A percentile compares a stretch with the other conserved stretches of the same genome.
Evolutionary conservation across 1,140 invertebrate genomes (phyloP).

Genomic region (Ctenoplectra terminalis): DNA sequence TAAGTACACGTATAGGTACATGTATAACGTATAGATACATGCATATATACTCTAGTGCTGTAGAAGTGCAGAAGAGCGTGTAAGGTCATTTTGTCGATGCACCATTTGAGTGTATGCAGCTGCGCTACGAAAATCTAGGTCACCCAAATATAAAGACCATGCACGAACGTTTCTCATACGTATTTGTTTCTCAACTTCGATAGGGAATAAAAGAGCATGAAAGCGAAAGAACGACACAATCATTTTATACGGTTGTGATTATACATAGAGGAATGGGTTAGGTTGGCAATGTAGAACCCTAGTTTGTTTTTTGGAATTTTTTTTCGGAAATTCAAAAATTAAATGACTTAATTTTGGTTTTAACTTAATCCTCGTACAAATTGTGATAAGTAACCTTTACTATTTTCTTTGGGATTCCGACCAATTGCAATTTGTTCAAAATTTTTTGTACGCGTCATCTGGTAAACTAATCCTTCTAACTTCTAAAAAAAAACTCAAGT

Average conservation of each 20-base stretch:
- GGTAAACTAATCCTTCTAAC: too few relatives aligned
- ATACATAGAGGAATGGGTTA: too few relatives aligned
- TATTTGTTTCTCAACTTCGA: slow-evolving; percentile 24
- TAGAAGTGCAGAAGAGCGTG: slow-evolving; percentile 12
- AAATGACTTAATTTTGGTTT: too few relatives aligned
- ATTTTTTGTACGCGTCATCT: too few relatives aligned
- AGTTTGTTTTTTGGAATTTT: too few relatives aligned
- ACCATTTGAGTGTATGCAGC: slow-evolving; percentile 18
- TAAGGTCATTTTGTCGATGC: slow-evolving; percentile 11
- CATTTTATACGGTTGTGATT: neutral
- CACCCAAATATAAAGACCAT: slow-evolving; percentile 50
- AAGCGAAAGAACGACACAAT: neutral
- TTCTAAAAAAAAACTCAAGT: too few relatives aligned
- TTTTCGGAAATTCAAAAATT: too few relatives aligned
- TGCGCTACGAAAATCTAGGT: slow-evolving; percentile 54
- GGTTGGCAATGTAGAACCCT: too few relatives aligned
- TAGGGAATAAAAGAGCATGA: neutral
- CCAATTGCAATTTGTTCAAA: too few relatives aligned
- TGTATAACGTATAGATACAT: neutral
- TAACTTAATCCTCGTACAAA: too few relatives aligned
- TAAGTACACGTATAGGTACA: neutral
- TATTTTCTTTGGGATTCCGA: too few relatives aligned
- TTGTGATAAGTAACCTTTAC: too few relatives aligned
- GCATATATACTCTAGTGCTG: slow-evolving; percentile 13
- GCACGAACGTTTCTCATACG: slow-evolving; percentile 25